Base-by-base conservation (phyloP, 2,797 vertebrate genomes). In the Gambelia wislizenii region DNA sequence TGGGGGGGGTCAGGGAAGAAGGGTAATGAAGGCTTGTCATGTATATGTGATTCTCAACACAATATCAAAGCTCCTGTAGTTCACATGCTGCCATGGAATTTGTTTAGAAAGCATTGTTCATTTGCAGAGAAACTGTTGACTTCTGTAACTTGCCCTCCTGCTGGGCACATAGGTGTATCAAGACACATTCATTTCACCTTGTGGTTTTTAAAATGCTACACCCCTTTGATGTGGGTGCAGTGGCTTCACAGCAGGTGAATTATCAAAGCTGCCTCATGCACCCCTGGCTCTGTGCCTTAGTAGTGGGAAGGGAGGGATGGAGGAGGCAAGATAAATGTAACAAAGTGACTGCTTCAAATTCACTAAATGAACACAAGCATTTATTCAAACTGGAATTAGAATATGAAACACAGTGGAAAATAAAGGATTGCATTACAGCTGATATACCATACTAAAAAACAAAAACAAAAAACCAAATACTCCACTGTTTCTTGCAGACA, bases 121-220 rank as follows among this genome's bases (percentile, higher is more conserved):
- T 59, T 70, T 27, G 33, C 39, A 86, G 80, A 90, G 59, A 94
- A 94, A 67, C 85, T 90, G 85, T 70, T 89, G 83, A 25, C 89
- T 56, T 44, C 16, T 87, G 76, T 81, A 87, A 64, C 75, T 75
- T 88, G 27, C 85, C 90, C 86, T 74, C 89, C 91, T 87, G 91
- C 84, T 91, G 84, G 83, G 87, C 39, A 9, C 87, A 88, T 47
- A 80, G 76, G 64, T 1, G 83, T 44, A 93, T 69, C 77, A 93
- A 89, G 84, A 92, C 85, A 49, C 86, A 56, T 64, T 84, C 61
- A 74, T 75, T 52, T 42, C 91, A 27, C 56, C 77, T 83, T 69
- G 72, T 84, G 74, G n/a, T 77, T 88, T 88, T 83, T 39, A 67
- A 44, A 22, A 64, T 39, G n/a, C 3, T 69, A 33, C 42, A 36